These are phyloP conservation scores for Eilema sororculum DNA, from an alignment of 2,888 invertebrate genomes.

Conservation along the genomic window DNA sequence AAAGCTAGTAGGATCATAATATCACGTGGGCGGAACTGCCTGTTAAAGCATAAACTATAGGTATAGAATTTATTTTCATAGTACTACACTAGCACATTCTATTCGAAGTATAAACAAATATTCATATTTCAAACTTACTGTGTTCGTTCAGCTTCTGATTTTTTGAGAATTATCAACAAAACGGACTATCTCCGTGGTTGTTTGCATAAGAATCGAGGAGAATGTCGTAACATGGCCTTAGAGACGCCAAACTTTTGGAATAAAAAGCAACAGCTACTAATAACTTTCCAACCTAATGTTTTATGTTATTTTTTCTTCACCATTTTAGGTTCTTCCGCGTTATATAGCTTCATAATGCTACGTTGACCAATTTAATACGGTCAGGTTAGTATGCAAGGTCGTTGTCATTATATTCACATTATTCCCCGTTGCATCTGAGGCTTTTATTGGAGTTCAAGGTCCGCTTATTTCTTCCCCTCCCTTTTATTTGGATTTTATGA, in stretches of 20 bases:
- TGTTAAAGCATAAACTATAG: no score
- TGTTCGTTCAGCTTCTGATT: background rate
- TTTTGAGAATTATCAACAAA: constrained; percentile 6
- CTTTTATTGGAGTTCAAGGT: background rate
- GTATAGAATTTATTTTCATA: background rate
- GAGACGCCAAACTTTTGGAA: constrained; percentile 18
- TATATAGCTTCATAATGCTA: background rate
- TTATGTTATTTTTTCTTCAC: constrained; percentile 11
- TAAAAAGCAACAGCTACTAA: constrained; percentile 16
- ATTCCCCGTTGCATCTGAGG: background rate
- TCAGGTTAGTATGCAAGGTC: background rate
- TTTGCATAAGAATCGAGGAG: constrained; percentile 20
- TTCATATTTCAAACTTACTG: background rate
- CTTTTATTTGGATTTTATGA: background rate
- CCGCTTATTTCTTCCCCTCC: background rate
- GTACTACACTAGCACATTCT: background rate
- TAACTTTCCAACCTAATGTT: constrained; percentile 14
- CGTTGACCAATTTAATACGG: no score
- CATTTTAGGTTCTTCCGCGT: background rate
- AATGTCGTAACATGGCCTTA: constrained; percentile 3
- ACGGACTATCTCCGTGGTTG: constrained; percentile 6
- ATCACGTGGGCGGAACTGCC: no score
- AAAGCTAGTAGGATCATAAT: no score
- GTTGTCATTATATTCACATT: background rate
- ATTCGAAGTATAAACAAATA: background rate